Conservation (phyloP, 2,888 invertebrate species). For the Argyresthia goedartella region DNA sequence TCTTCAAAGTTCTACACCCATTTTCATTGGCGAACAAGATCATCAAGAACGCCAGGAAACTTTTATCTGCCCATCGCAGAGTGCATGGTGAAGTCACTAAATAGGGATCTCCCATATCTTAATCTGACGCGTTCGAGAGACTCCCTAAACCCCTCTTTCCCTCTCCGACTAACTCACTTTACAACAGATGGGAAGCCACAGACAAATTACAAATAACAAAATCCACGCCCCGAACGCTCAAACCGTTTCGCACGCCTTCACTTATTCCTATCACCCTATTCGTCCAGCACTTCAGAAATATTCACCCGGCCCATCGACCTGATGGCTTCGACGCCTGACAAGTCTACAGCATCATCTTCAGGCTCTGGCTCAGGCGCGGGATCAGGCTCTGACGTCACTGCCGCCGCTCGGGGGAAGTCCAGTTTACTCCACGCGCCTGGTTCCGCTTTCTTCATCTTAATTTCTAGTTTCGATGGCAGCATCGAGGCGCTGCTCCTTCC, state of each 20-base stretch:
- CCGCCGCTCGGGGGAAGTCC: constrained; percentile 68
- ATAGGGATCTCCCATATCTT: no score
- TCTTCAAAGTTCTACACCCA: no score
- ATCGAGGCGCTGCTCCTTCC: constrained; percentile 80
- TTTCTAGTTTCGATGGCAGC: constrained; percentile 92
- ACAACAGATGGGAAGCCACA: no score
- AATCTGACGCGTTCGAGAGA: no score
- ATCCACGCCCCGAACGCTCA: not conserved
- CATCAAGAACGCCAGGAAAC: no score
- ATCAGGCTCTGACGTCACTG: constrained; percentile 25
- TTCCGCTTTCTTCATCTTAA: constrained; percentile 89
- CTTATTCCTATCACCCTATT: not conserved
- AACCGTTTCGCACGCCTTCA: not conserved
- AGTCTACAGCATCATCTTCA: constrained; percentile 76
- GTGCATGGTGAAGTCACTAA: no score
- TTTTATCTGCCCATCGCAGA: no score
- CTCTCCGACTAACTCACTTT: no score
- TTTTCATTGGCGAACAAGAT: no score
- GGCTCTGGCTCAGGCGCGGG: constrained; percentile 17
- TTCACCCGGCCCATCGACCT: constrained; percentile 54
- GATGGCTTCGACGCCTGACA: constrained; percentile 76
- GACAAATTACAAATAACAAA: no score
- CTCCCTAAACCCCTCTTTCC: no score
- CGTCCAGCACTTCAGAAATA: constrained; percentile 27
- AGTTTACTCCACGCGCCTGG: constrained; percentile 86